A percentile compares a stretch with the other conserved stretches of the same genome.
phyloP scores from a whole-genome alignment of 2,888 invertebrate species.

The Drosophila melanosoma region DNA sequence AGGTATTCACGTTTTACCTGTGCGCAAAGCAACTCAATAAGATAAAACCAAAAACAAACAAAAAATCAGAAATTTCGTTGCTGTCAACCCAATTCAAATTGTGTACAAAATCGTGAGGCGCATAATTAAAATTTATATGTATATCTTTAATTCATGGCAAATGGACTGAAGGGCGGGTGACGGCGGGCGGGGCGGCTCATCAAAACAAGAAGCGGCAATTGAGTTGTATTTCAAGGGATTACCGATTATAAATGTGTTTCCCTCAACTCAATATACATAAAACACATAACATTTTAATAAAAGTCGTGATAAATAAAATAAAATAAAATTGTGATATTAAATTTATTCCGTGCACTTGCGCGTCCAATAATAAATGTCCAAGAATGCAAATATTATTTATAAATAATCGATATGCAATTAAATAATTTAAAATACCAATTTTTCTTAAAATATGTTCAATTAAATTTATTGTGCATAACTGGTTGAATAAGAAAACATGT shows the following conservation, averaged over 20 bases:
- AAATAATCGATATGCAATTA: not conserved
- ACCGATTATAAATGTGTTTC: constrained; percentile 3
- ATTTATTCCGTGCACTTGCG: constrained; percentile 13
- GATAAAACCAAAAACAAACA: constrained; percentile 37
- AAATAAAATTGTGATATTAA: constrained; percentile 15
- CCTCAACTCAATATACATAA: constrained; percentile 36
- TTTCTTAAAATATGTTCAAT: not conserved
- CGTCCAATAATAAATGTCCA: constrained; percentile 16
- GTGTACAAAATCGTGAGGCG: constrained; percentile 78
- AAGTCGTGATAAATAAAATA: constrained; percentile 30
- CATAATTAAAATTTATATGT: constrained; percentile 76
- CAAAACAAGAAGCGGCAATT: constrained; percentile 57
- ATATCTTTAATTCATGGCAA: constrained; percentile 55
- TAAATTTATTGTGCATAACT: not conserved
- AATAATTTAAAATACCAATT: not conserved
- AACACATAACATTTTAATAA: constrained; percentile 48
- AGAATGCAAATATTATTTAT: not conserved
- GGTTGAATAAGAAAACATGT: not conserved
- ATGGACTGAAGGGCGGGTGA: not conserved
- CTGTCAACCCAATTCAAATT: constrained; percentile 81
- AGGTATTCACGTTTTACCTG: constrained; percentile 70
- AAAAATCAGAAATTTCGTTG: constrained; percentile 36
- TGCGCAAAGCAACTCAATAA: constrained; percentile 50
- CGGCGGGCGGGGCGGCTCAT: constrained; percentile 3
- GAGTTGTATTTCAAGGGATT: constrained; percentile 56